Conservation (phyloP, 1,140 invertebrate genomes). For the Adoxophyes honmai region DNA sequence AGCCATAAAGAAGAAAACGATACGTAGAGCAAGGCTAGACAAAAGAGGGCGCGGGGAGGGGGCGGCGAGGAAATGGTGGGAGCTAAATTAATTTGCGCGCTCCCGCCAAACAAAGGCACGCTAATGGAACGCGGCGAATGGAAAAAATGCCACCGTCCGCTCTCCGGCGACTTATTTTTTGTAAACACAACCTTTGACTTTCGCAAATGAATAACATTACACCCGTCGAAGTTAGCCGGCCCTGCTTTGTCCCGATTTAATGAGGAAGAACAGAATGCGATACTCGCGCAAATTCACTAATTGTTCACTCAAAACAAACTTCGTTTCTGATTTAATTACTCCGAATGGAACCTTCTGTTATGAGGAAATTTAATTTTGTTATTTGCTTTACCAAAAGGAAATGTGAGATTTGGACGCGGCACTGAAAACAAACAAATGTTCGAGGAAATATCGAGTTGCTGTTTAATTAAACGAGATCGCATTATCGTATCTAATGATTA, state of each 20-base stretch:
- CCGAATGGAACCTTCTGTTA: conserved; percentile 33
- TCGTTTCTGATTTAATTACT: conserved; percentile 39
- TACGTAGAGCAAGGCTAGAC: conserved; percentile 75
- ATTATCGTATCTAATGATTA: not conserved
- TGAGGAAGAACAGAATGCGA: conserved; percentile 56
- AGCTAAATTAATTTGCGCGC: conserved; percentile 77
- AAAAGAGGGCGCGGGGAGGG: conserved; percentile 62
- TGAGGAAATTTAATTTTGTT: conserved; percentile 13
- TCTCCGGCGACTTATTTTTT: conserved; percentile 71
- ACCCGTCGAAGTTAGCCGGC: conserved; percentile 60
- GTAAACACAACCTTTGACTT: conserved; percentile 75
- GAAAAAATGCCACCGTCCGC: conserved; percentile 77
- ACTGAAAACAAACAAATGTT: conserved; percentile 3
- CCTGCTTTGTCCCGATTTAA: conserved; percentile 69
- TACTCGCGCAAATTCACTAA: conserved; percentile 42
- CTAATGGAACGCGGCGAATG: conserved; percentile 76
- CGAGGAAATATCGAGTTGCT: conserved; percentile 3
- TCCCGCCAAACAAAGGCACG: conserved; percentile 76
- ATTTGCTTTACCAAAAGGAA: conserved; percentile 4
- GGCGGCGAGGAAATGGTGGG: conserved; percentile 70
- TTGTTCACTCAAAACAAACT: conserved; percentile 47
- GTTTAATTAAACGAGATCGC: not conserved
- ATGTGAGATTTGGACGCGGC: not conserved
- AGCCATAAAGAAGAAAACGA: conserved; percentile 77
- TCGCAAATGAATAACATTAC: conserved; percentile 73